phyloP scores from a whole-genome alignment of 1,140 invertebrate species.

The Protaetia brevitarsis region DNA sequence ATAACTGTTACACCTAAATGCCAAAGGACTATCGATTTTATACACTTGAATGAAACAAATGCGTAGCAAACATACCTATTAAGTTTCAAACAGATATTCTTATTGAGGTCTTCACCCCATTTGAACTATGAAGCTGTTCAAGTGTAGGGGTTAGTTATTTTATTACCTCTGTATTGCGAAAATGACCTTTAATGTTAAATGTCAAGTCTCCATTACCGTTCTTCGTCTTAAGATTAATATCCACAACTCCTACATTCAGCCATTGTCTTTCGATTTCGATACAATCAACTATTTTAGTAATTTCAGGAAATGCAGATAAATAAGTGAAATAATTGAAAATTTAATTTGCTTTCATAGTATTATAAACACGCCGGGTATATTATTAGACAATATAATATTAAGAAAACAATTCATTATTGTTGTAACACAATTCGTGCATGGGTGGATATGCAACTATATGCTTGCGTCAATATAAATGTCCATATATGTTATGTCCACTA shows the following conservation, averaged over 20 bases:
- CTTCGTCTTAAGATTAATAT: constrained; percentile 19
- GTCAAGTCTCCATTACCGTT: constrained; percentile 18
- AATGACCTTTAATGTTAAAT: constrained; percentile 22
- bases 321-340: background rate
- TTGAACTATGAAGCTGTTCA: constrained; percentile 23
- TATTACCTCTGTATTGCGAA: constrained; percentile 23
- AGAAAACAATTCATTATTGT: too few relatives aligned
- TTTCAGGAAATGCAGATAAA: background rate
- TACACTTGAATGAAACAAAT: background rate
- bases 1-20: background rate
- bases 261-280: constrained; percentile 17
- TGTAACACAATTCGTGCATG: too few relatives aligned
- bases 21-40: background rate
- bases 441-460: too few relatives aligned
- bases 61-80: constrained; percentile 8
- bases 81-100: constrained; percentile 19
- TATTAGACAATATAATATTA: background rate
- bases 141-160: constrained; percentile 23
- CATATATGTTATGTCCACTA: too few relatives aligned
- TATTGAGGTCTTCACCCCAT: constrained; percentile 18
- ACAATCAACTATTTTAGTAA: background rate
- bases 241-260: constrained; percentile 21
- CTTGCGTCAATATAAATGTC: too few relatives aligned
- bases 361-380: background rate
- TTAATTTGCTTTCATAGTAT: background rate